Evolutionary conservation across 2,888 invertebrate species (phyloP), one percentile per base, ranked within the genome.

Genomic region (Doris montereyensis): DNA sequence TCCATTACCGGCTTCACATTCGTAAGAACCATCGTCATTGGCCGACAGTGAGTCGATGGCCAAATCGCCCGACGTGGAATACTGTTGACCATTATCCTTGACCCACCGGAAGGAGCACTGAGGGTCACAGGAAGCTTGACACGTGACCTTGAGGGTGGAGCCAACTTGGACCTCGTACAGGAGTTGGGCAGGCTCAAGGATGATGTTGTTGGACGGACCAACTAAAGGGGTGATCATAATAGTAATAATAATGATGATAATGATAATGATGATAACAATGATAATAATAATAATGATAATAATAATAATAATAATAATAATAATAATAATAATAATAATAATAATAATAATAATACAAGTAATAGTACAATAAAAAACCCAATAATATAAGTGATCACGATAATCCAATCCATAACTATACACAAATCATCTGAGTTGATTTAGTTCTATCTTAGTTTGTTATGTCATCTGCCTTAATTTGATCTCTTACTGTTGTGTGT

Each of bases 71-170:
- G 67, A 34, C 41, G 58, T 67, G 28, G 77, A 2, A 17, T 60
- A 62, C 30, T 35, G 13, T 4, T 13, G 3, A 1, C 74, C 74
- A 5, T 65, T 35, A 62, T 58, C 68, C 35, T 77, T 72, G 57
- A 68, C 77, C 80, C 80, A 80, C 41, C 74, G 77, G 80, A 74
- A 77, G 80, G n/a, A 28, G 68, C 80, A 80, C 21, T n/a, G 34
- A 3, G 80, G 80, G 74, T 80, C 80, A 75, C 80, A 80, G 70
- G 52, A 24, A 4, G 80, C 80, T 10, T 58, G 32, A 32, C 80
- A 80, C 28, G 68, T 77, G 21, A 80, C 77, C 2, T 35, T 41
- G 24, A 80, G 74, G 70, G 73, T 24, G 21, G 65, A 34, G 3
- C 80, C 80, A 21, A 34, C 68, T 28, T 60, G 52, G 17, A 80